Conservation (phyloP, 2,113 vertebrate species). For the Carassius gibelio region DNA sequence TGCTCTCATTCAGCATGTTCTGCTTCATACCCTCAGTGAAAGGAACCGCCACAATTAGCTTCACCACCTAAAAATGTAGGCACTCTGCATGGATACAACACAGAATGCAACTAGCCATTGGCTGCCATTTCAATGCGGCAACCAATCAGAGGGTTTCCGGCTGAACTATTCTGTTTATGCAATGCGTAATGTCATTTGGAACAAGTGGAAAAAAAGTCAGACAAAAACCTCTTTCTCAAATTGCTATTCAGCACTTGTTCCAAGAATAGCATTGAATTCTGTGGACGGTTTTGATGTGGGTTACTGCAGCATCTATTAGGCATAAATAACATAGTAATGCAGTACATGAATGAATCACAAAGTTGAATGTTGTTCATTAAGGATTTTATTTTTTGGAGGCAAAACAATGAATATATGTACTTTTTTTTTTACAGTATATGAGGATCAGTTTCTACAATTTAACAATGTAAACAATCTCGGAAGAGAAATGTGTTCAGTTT, state of each 20-base stretch:
- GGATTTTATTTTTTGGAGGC: slow-evolving; percentile 91
- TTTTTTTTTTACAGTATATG: slow-evolving; percentile 97
- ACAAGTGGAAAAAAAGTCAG: too few relatives aligned
- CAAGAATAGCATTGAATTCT: slow-evolving; percentile 8
- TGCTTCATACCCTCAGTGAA: slow-evolving; percentile 17
- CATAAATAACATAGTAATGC: slow-evolving; percentile 2
- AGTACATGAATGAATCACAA: neutral
- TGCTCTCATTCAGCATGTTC: slow-evolving; percentile 15
- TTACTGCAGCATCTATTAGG: neutral
- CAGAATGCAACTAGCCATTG: neutral
- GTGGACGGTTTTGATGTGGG: neutral
- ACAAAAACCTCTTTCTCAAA: neutral
- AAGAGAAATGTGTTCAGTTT: slow-evolving; percentile 85
- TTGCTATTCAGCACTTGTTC: slow-evolving; percentile 7
- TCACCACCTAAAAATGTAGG: neutral
- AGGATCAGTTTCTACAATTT: slow-evolving; percentile 99
- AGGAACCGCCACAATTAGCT: neutral
- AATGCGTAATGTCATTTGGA: neutral
- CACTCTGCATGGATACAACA: slow-evolving; percentile 33
- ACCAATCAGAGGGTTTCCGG: slow-evolving; percentile 14
- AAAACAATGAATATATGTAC: slow-evolving; percentile 90
- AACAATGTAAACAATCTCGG: slow-evolving; percentile 99
- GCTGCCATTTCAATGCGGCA: slow-evolving; percentile 24
- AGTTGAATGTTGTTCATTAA: slow-evolving; percentile 72
- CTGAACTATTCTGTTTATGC: neutral